phyloP scores from a whole-genome alignment of 2,113 vertebrate species.

The Tachysurus fulvidraco region DNA sequence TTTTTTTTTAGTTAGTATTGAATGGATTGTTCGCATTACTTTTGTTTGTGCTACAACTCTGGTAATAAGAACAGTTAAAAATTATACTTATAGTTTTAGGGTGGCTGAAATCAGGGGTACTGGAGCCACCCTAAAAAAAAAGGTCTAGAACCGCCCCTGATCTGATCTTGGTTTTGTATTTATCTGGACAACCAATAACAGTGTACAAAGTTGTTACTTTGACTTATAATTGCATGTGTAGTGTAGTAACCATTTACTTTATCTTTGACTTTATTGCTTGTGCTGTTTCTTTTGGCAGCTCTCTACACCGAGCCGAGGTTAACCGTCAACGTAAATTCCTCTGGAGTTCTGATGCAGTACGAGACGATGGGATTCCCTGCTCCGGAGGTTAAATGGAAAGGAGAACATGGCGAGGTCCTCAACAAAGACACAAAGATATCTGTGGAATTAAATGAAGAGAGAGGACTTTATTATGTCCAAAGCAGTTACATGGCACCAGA shows the following conservation, averaged over 20 bases:
- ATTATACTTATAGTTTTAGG: too few species aligned
- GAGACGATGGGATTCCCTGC: constrained; percentile 50
- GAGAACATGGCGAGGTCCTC: constrained; percentile 30
- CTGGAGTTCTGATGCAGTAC: constrained; percentile 32
- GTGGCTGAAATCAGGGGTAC: too few species aligned
- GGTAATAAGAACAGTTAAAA: too few species aligned
- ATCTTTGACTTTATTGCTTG: too few species aligned
- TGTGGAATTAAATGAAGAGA: not conserved
- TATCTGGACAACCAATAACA: too few species aligned
- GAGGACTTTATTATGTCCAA: constrained; percentile 27
- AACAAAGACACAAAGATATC: not conserved
- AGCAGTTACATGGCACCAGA: constrained; percentile 28
- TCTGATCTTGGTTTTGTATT: not conserved
- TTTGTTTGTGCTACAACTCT: too few species aligned
- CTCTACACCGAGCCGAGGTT: constrained; percentile 53
- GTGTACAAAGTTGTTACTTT: too few species aligned
- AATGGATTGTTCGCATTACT: too few species aligned
- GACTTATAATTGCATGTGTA: not conserved
- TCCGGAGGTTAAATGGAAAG: constrained; percentile 48
- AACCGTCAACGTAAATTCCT: constrained; percentile 20
- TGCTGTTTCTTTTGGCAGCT: constrained; percentile 26
- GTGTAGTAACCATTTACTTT: too few species aligned
- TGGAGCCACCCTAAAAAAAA: too few species aligned
- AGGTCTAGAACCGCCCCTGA: too few species aligned
- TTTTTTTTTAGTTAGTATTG: too few species aligned